Evolutionary conservation across 92 coral and sea anemone genomes (phyloP), one percentile per base, ranked within the genome.

Genomic region (Heteractis magnifica): DNA sequence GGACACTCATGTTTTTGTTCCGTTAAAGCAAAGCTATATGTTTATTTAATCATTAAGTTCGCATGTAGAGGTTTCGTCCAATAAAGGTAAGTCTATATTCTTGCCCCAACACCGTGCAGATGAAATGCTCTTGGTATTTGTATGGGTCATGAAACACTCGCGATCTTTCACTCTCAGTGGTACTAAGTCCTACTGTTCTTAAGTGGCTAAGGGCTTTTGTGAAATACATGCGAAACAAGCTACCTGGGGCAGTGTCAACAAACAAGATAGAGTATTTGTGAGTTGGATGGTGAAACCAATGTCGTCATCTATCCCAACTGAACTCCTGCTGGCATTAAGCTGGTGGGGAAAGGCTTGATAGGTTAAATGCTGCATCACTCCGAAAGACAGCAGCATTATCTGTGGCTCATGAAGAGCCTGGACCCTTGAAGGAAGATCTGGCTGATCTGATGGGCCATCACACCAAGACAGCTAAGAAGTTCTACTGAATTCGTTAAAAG

Each of bases 321-420:
- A 89, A 86, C 79, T 86, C 85, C n/a, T 89, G 80, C 64, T 89
- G 92, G 89, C 85, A 88, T 21, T 84, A 85, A 81, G 80, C 88
- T 56, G 75, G 64, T 65, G 86, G 88, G 26, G 79, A 80, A 51
- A 50, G 20, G 58, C 80, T 41, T 7, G 79, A 56, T 53, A 71
- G 85, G 41, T 34, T 86, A 8, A 70, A 56, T 13, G 89, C 81
- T 10, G 81, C 89, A 21, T 86, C 89, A 20, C 81, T 81, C 72
- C 79, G 89, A 73, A 88, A 88, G 76, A 26, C 26, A 26, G 91
- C 91, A 72, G 85, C 88, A 71, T 85, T 88, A 78, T 81, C 87
- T 65, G 90, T 81, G 8, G 74, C 86, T 52, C 91, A 78, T 48
- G 84, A 79, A 49, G 50, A 88, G 26, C 91, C 83, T 53, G 72